Conservation (phyloP, 2,888 invertebrate species). For the Phengaris alcon region DNA sequence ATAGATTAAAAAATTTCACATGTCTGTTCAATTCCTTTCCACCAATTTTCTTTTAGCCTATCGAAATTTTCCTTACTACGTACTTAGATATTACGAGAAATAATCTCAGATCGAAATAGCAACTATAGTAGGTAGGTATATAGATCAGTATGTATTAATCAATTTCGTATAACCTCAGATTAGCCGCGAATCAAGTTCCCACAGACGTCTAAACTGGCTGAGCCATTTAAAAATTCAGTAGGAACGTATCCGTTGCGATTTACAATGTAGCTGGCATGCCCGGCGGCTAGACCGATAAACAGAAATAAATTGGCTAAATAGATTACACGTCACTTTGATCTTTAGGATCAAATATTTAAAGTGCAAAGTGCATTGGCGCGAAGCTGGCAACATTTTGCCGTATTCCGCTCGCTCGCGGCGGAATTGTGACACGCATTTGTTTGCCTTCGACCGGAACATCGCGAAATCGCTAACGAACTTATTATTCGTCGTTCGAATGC, state of each 20-base stretch:
- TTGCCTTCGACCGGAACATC: conserved; percentile 52
- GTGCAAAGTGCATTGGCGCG: conserved; percentile 39
- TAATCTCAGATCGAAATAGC: too few relatives aligned
- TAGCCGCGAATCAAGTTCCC: background rate
- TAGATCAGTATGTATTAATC: background rate
- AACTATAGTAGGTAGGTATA: too few relatives aligned
- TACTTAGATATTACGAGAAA: too few relatives aligned
- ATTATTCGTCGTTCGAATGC: conserved; percentile 60
- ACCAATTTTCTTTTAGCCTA: too few relatives aligned
- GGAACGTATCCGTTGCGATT: conserved; percentile 39
- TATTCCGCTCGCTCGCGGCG: conserved; percentile 47
- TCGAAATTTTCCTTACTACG: too few relatives aligned
- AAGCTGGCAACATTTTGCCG: conserved; percentile 38
- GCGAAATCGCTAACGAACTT: conserved; percentile 62
- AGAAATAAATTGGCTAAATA: conserved; percentile 44
- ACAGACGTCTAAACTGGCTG: background rate
- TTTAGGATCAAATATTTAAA: conserved; percentile 37
- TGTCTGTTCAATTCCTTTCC: too few relatives aligned
- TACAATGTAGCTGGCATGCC: conserved; percentile 45
- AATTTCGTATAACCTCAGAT: background rate
- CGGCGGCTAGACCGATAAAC: conserved; percentile 46
- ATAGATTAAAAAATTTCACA: too few relatives aligned
- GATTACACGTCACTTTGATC: conserved; percentile 37
- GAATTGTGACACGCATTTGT: conserved; percentile 54
- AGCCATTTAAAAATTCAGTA: conserved; percentile 39